Base-by-base conservation (phyloP, 2,113 vertebrate species). In the Manacus vitellinus region DNA sequence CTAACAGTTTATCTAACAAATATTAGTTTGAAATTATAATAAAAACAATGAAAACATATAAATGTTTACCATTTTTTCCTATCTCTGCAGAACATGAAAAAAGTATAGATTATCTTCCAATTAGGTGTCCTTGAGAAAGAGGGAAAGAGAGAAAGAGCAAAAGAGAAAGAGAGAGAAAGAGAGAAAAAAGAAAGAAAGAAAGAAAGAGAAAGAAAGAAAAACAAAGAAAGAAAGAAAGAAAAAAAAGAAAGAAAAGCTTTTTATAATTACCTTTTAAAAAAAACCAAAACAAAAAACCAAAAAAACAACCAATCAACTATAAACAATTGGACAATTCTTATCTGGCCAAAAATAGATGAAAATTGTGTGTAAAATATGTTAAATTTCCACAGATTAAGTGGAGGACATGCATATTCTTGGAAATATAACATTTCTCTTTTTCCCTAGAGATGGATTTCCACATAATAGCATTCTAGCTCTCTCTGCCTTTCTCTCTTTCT, bases 201-300 rank as follows among this genome's bases (percentile, higher is more conserved):
- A 41, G 39, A 41, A 52, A 39, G 27, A 31, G 20, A 12, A 30
- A 51, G 59, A 24, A 33, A 0, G 41, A 58, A 30, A 35, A 41
- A 41, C 39, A 41, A 41, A 41, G 39, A 41, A 41, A 13, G 39
- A 41, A 12, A 41, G 39, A 13, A 49, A 44, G 44, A 46, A 1
- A 62, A 62, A 2, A 11, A 31, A 35, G 3, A 71, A 61, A 35
- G 23, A 23, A 17, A 12, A 59, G 0, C 7, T 5, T 1, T 37
- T 54, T 62, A 35, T 9, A 59, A 43, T 21, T 24, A 1, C 0
- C 12, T 51, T 59, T 1, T 5, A 23, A 33, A 33, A 62, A 9
- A 25, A 0, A 44, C 39, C 28, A 12, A 49, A 2, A 25, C 12
- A 59, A 56, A n/a, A 8, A 46, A 67, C 24, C 31, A 46, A 46